Base-by-base conservation (phyloP, 1,140 invertebrate species). In the Dinothrombium tinctorium region DNA sequence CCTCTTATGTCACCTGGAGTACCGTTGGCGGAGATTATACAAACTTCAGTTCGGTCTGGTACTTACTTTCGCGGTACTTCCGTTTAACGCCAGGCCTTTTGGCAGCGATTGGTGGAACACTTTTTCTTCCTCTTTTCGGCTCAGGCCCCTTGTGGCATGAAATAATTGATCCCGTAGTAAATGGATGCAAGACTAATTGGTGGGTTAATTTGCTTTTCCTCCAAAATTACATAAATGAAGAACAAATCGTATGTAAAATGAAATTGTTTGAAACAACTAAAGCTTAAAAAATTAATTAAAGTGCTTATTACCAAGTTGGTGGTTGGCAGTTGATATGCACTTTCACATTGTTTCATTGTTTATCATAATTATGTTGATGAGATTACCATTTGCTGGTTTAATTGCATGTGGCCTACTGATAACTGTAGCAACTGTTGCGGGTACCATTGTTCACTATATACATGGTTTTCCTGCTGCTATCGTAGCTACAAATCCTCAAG, bases 171-270 rank as follows among this genome's bases (percentile, higher is more conserved):
- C 33, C 33, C 9, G 25, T 49, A 0, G 37, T 46, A 2, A 37
- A 50, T 15, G 41, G 33, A 4, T 53, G 51, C 20, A 22, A 39
- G 29, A 44, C 42, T 5, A 45, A 48, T 26, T 53, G 51, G 51
- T 53, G 51, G 51, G 25, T 43, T 4, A 53, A 51, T 32, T 32
- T 49, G n/a, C 12, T 53, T 9, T 53, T 41, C 33, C 15, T 47
- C 9, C 37, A 47, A 24, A 33, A 41, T 19, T 41, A 26, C 33
- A 19, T 47, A 5, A 33, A 46, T 24, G 12, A 29, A 2, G 24
- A 32, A 9, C 11, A 47, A 12, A 47, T 47, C 3, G 33, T 36
- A 21, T 21, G 33, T 28, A 28, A 28, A 28, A 28, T 28, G 8
- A 28, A 28, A n/a, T 28, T 28, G 8, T 7, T 7, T 28, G 26